phyloP scores from a whole-genome alignment of 2,797 vertebrate species.

The Picus viridis region DNA sequence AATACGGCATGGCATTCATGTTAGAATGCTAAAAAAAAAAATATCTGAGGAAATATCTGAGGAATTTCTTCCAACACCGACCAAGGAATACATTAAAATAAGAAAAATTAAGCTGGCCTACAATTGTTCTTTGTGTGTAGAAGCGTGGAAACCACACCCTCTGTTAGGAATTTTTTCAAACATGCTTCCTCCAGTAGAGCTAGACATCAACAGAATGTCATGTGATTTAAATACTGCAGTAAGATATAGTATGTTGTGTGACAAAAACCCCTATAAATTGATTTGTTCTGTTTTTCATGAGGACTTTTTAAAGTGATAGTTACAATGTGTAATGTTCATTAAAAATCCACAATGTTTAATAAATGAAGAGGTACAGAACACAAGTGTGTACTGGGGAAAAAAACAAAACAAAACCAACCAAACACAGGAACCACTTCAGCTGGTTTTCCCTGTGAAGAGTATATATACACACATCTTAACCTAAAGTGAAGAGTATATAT shows the following conservation, averaged over 20 bases:
- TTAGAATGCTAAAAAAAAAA: not conserved
- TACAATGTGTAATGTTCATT: not conserved
- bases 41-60: not conserved
- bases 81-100: not conserved
- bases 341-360: not conserved
- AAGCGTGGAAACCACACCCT: not conserved
- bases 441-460: not conserved
- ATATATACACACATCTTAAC: fast-evolving
- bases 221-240: not conserved
- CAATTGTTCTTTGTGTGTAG: not conserved
- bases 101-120: not conserved
- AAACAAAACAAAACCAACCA: not conserved
- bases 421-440: not conserved
- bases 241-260: not conserved
- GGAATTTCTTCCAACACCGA: not conserved
- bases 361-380: not conserved
- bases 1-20: not conserved
- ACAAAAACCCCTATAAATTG: not conserved
- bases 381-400: not conserved
- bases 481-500: no score
- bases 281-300: not conserved
- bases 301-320: not conserved
- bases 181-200: not conserved
- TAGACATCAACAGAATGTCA: not conserved
- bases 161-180: not conserved